Base-by-base conservation (phyloP, 1,140 invertebrate species). In the Harlomillsia oculata region DNA sequence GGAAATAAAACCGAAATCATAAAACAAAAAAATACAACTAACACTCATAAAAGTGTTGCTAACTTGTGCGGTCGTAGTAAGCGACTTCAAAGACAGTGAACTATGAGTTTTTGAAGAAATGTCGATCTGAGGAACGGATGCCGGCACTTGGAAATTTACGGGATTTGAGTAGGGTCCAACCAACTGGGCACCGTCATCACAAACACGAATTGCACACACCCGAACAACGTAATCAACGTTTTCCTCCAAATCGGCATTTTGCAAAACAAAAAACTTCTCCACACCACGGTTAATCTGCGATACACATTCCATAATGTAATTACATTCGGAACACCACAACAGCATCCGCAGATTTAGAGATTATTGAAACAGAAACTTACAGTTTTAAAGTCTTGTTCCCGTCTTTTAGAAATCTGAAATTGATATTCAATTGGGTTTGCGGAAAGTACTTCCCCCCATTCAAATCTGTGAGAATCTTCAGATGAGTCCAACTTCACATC, bases 171-270 rank as follows among this genome's bases (percentile, higher is more conserved):
- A 65, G 16, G 63, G 59, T 34, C 63, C 63, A 43, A 57, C 41
- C 45, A 65, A 49, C 23, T 48, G 26, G 53, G 37, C 44, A 29
- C 53, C 48, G 50, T 65, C 59, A n/a, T 40, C 50, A 54, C 53
- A 64, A 13, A 49, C 5, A 30, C 63, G 56, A 57, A 65, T 62
- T 44, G 63, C 63, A 62, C 63, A 65, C 28, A 62, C 60, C 9
- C 63, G 36, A 9, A 36, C 30, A 1, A 29, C 30, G 26, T 57
- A 62, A n/a, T 65, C 63, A 40, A 45, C 34, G 13, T 60, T 60
- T 37, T 50, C 51, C 18, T 60, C 63, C n/a, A 65, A 39, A 18
- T 65, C 56, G 29, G 53, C 32, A 14, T 16, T 26, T 26, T 45
- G 50, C 20, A 65, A 16, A 28, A 56, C 56, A 26, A 50, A 50